Evolutionary conservation across 2,797 vertebrate genomes (phyloP).

Genomic region (Pipistrellus nathusii): DNA sequence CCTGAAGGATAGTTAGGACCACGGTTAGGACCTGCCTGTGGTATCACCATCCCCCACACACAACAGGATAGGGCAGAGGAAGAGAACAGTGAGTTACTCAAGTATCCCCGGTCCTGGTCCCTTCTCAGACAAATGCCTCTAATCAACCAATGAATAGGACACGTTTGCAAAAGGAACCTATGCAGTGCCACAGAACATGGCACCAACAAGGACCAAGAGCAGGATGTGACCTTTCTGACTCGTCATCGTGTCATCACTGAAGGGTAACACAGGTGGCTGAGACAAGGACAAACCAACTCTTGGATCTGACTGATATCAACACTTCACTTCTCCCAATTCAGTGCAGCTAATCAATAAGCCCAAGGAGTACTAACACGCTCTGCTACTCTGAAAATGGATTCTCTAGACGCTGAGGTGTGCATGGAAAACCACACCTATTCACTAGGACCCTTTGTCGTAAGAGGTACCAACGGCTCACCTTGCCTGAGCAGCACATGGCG

Average conservation of each 20-base stretch:
- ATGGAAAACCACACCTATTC: rapidly evolving
- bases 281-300: neutral
- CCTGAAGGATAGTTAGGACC: conserved; percentile 85
- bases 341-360: neutral
- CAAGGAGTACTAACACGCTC: no score
- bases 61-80: neutral
- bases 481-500: conserved; percentile 97
- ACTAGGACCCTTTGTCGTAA: rapidly evolving
- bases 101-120: conserved; percentile 65
- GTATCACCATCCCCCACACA: neutral
- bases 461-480: conserved; percentile 88
- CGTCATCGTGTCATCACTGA: conserved; percentile 92
- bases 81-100: neutral
- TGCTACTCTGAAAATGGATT: neutral
- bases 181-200: conserved; percentile 83
- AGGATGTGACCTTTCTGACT: conserved; percentile 87
- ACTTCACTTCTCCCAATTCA: neutral
- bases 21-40: neutral
- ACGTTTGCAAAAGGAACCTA: conserved; percentile 78
- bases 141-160: conserved; percentile 89
- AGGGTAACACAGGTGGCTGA: conserved; percentile 78
- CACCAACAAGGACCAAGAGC: neutral
- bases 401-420: neutral
- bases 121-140: conserved; percentile 99
- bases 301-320: neutral